phyloP scores from a whole-genome alignment of 92 coral and sea anemone species.

The Bergia sp. region DNA sequence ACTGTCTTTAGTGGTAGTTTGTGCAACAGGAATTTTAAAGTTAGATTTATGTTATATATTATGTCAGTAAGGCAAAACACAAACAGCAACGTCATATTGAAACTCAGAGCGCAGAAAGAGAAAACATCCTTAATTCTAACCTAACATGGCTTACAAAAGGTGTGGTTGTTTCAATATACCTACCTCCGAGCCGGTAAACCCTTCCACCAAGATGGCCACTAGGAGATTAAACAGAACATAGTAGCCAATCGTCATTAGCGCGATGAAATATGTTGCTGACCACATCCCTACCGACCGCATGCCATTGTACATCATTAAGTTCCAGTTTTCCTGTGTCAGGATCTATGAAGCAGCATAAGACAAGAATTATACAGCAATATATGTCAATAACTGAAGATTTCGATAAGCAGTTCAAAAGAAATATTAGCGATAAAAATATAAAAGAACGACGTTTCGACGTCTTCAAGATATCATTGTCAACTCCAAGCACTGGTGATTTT shows the following conservation, averaged over 20 bases:
- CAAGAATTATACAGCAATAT: background rate
- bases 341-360: constrained; percentile 53
- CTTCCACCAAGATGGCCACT: constrained; percentile 96
- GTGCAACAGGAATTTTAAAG: too few species aligned
- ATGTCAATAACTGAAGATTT: too few species aligned
- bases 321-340: constrained; percentile 98
- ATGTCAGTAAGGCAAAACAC: too few species aligned
- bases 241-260: constrained; percentile 90
- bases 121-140: background rate
- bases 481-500: too few species aligned
- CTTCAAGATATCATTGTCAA: too few species aligned
- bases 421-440: too few species aligned
- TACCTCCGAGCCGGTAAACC: constrained; percentile 93
- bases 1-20: too few species aligned
- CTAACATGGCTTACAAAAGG: background rate
- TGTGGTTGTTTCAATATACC: background rate
- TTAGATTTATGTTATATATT: too few species aligned
- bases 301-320: constrained; percentile 87
- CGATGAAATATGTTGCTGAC: constrained; percentile 91
- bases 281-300: constrained; percentile 90
- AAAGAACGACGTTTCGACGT: too few species aligned
- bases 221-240: constrained; percentile 91
- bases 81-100: too few species aligned
- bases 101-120: too few species aligned
- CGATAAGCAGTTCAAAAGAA: too few species aligned